phyloP scores from a whole-genome alignment of 2,113 vertebrate genomes.

The Hippocampus mohnikei region DNA sequence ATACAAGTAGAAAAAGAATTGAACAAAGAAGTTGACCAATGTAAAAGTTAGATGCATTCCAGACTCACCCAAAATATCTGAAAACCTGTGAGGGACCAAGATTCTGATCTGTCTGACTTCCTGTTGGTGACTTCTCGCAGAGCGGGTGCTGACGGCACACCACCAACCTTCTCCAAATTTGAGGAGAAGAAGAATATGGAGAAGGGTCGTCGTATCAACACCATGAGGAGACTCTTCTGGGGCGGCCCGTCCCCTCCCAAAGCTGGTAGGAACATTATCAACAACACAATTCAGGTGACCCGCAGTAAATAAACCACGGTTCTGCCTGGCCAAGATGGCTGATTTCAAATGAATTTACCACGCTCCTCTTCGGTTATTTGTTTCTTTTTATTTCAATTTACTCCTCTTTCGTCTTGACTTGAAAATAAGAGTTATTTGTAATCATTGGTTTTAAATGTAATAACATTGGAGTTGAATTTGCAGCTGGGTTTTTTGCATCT shows the following conservation, averaged over 20 bases:
- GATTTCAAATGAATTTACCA: too few relatives aligned
- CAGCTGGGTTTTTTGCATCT: too few relatives aligned
- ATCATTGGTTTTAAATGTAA: too few relatives aligned
- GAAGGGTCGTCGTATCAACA: constrained; percentile 69
- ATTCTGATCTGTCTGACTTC: background rate
- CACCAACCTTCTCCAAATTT: constrained; percentile 66
- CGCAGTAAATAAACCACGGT: too few relatives aligned
- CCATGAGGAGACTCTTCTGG: constrained; percentile 72
- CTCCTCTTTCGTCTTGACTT: too few relatives aligned
- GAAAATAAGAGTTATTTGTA: too few relatives aligned
- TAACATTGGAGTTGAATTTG: too few relatives aligned
- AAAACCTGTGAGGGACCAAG: too few relatives aligned
- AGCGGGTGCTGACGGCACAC: constrained; percentile 37
- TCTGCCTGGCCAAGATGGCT: too few relatives aligned
- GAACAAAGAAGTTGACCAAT: background rate
- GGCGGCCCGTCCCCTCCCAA: constrained; percentile 65
- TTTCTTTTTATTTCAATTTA: too few relatives aligned
- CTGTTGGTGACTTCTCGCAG: constrained; percentile 20
- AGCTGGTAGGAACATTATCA: background rate
- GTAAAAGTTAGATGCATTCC: too few relatives aligned
- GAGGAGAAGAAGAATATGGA: constrained; percentile 73
- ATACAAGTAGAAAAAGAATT: background rate
- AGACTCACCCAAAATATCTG: background rate
- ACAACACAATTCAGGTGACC: background rate
- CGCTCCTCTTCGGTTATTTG: too few relatives aligned